phyloP scores from a whole-genome alignment of 2,797 vertebrate genomes.

The Anableps anableps region DNA sequence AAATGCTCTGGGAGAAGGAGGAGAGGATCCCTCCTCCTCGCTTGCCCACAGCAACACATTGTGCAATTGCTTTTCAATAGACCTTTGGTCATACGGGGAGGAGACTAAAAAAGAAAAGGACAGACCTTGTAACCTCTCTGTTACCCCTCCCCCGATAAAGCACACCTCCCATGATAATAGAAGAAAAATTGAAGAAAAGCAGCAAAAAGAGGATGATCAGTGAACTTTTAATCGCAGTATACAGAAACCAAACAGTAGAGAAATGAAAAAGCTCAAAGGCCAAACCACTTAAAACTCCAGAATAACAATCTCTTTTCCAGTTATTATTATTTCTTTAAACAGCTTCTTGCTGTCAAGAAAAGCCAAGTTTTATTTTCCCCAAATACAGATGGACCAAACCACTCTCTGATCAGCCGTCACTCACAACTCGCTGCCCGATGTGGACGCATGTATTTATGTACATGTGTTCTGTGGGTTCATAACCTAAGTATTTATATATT shows the following conservation, averaged over 20 bases:
- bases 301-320: conserved; percentile 44
- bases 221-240: conserved; percentile 38
- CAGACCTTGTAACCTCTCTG: conserved; percentile 73
- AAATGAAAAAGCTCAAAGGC: conserved; percentile 31
- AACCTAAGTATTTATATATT: conserved; percentile 59
- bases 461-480: conserved; percentile 55
- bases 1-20: conserved; percentile 47
- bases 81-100: conserved; percentile 66
- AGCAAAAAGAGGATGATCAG: conserved; percentile 26
- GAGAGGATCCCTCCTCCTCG: conserved; percentile 47
- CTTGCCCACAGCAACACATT: conserved; percentile 73
- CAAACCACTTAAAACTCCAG: conserved; percentile 56
- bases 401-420: conserved; percentile 73
- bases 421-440: conserved; percentile 66
- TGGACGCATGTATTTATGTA: conserved; percentile 60
- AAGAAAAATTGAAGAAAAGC: conserved; percentile 30
- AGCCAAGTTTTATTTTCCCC: conserved; percentile 54
- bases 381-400: conserved; percentile 48
- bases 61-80: conserved; percentile 75
- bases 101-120: conserved; percentile 64
- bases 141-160: conserved; percentile 52
- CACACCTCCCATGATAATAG: conserved; percentile 22
- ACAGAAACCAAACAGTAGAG: conserved; percentile 23
- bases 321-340: conserved; percentile 73
- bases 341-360: conserved; percentile 55